phyloP scores from a whole-genome alignment of 2,113 vertebrate species.

The Bubo bubo region DNA sequence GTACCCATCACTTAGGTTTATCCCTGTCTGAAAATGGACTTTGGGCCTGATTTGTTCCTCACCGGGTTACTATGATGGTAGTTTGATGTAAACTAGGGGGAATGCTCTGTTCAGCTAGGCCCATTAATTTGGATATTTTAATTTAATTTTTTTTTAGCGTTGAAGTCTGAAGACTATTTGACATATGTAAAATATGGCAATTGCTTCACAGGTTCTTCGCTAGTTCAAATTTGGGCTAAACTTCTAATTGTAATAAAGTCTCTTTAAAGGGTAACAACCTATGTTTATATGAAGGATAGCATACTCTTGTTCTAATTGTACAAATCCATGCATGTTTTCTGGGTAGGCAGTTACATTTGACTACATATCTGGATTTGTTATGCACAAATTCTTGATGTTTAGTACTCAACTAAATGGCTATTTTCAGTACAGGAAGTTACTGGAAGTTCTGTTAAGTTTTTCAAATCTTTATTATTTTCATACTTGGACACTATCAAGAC shows the following conservation, averaged over 20 bases:
- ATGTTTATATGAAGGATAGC: background rate
- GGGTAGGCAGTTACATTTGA: background rate
- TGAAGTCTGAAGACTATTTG: background rate
- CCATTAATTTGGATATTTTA: background rate
- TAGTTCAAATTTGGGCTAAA: background rate
- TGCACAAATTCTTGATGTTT: background rate
- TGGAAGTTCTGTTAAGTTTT: background rate
- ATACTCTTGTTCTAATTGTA: background rate
- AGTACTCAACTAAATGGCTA: background rate
- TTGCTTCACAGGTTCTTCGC: background rate
- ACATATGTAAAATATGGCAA: background rate
- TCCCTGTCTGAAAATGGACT: background rate
- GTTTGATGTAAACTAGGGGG: background rate
- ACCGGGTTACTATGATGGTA: fast-evolving
- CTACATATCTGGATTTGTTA: background rate
- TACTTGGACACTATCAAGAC: background rate
- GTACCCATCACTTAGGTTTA: background rate
- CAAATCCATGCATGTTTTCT: background rate
- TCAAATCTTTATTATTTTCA: background rate
- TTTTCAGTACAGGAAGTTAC: background rate
- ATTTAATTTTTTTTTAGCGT: background rate
- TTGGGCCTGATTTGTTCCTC: background rate
- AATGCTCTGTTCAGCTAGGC: background rate
- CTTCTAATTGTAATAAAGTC: fast-evolving
- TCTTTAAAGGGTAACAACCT: background rate